Evolutionary conservation across 2,797 vertebrate species (phyloP), one percentile per base, ranked within the genome.

Genomic region (Argyrosomus regius): DNA sequence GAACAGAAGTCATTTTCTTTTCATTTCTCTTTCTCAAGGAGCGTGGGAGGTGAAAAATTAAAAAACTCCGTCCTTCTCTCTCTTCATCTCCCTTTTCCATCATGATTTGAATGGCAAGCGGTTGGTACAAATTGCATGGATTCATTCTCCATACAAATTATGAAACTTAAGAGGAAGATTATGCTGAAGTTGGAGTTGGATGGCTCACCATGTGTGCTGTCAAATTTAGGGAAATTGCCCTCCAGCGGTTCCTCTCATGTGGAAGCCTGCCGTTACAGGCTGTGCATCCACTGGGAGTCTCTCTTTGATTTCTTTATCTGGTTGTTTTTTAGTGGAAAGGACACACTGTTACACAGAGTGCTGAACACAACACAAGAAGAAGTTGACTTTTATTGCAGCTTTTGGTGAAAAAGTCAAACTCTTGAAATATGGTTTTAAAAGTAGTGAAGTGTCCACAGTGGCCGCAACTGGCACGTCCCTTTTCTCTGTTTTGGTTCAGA

Each of bases 221-320:
- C 72, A 79, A 49, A 77, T 74, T 49, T 59, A 56, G 58, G 74
- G 63, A 78, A 70, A 74, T 71, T 43, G 62, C 77, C 82, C 84
- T 73, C 20, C 14, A 78, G 82, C 75, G 2, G 35, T 74, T 81
- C 61, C 60, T 77, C 72, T 82, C 72, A 84, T 80, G 69, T 72
- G 64, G 57, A 67, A 56, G 64, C 64, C 41, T 49, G 63, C 72
- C 72, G 77, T 49, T 82, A 28, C 52, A 58, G 72, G n/a, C 75
- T 56, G 56, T 3, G 28, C 5, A 31, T 86, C 83, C 76, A n/a
- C 65, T n/a, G 81, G 76, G 81, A 75, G 48, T 41, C 57, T 77
- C 60, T 60, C 43, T 77, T 72, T 61, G 50, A 35, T 64, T 66
- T 73, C 35, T 70, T 60, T 56, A 72, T 68, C 39, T 59, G 14